phyloP scores from a whole-genome alignment of 2,888 invertebrate species.

The Notodonta ziczac region DNA sequence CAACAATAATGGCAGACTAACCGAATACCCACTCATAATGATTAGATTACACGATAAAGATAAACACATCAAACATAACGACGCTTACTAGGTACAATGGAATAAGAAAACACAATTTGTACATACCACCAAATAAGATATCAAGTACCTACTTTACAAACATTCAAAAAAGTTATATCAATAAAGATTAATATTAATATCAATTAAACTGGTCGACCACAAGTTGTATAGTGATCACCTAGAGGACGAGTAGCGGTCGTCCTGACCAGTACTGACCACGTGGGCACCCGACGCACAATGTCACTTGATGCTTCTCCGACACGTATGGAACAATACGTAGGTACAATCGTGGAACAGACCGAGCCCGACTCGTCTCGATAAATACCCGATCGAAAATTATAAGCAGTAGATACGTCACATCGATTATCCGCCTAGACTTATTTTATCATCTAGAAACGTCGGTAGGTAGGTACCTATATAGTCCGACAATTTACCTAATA shows the following conservation, averaged over 20 bases:
- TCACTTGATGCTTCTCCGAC: conserved; percentile 7
- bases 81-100: background rate
- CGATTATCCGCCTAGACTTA: too few species aligned
- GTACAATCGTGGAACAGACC: background rate
- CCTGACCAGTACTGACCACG: background rate
- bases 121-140: background rate
- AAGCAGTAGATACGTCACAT: too few species aligned
- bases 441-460: background rate
- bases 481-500: conserved; percentile 5
- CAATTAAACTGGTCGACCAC: conserved; percentile 37
- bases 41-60: conserved; percentile 1
- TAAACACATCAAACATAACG: background rate
- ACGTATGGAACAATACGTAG: conserved; percentile 12
- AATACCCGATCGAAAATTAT: background rate
- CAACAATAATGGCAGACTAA: background rate
- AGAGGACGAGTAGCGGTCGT: conserved; percentile 54
- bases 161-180: conserved; percentile 6
- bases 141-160: background rate
- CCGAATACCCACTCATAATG: background rate
- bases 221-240: conserved; percentile 19
- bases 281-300: conserved; percentile 10
- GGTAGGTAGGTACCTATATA: background rate
- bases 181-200: conserved; percentile 21
- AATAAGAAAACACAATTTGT: background rate
- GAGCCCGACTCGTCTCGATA: background rate